These are phyloP conservation scores for Hypotaenidia okinawae DNA, from an alignment of 2,797 vertebrate species.

Conservation along the genomic window DNA sequence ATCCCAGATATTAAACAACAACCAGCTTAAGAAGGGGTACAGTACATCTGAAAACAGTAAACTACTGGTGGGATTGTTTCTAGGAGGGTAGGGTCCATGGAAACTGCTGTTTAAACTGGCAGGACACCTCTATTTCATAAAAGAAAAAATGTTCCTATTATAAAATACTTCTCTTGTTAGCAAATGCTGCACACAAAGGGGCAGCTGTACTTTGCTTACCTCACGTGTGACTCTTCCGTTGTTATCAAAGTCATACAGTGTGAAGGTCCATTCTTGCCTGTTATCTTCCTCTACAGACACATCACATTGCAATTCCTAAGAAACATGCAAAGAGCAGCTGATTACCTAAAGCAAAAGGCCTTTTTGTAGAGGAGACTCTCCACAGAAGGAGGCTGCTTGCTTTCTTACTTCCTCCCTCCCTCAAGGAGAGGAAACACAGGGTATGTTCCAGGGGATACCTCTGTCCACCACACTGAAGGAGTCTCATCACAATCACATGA, in stretches of 20 bases:
- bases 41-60: constrained; percentile 30
- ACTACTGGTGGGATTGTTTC: constrained; percentile 7
- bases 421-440: not conserved
- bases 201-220: constrained; percentile 79
- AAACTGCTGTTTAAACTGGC: constrained; percentile 16
- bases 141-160: constrained; percentile 32
- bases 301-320: constrained; percentile 96
- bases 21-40: not conserved
- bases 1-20: constrained; percentile 55
- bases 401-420: not conserved
- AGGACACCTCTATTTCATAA: constrained; percentile 4
- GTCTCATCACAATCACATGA: not conserved
- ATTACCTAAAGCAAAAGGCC: constrained; percentile 63
- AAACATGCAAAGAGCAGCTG: constrained; percentile 65
- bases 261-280: constrained; percentile 99
- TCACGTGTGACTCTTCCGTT: constrained; percentile 98
- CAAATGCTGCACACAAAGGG: not conserved
- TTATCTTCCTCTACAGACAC: constrained; percentile 98
- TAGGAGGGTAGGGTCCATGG: not conserved
- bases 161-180: constrained; percentile 34
- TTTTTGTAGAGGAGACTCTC: constrained; percentile 16
- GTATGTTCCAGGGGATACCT: not conserved
- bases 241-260: constrained; percentile 99
- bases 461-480: not conserved
- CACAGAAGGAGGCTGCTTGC: not conserved